A percentile compares a stretch with the other conserved stretches of the same genome.
Evolutionary conservation across 2,113 vertebrate species (phyloP).

Genomic region (Silurus meridionalis): DNA sequence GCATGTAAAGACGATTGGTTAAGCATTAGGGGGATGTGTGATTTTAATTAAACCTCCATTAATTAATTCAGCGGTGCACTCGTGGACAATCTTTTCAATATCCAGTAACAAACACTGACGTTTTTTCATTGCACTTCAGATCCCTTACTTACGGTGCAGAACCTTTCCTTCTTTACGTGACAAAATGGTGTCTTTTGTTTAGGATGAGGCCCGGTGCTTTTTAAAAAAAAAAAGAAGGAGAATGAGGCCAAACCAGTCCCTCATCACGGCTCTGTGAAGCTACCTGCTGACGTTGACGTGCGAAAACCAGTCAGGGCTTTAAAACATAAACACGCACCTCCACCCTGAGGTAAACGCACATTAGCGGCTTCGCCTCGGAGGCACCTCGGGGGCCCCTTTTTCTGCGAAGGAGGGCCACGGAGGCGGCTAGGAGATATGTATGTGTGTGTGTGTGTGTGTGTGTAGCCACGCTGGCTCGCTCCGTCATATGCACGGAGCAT

Average conservation of each 20-base stretch:
- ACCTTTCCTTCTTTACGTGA: slow-evolving; percentile 4
- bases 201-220: neutral
- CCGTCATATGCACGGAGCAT: neutral
- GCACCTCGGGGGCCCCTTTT: neutral
- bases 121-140: neutral
- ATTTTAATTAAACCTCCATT: slow-evolving; percentile 48
- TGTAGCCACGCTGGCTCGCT: neutral
- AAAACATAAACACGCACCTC: slow-evolving; percentile 38
- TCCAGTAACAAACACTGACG: neutral
- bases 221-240: neutral
- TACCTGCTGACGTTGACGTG: slow-evolving; percentile 21
- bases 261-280: slow-evolving; percentile 18
- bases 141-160: slow-evolving; percentile 19
- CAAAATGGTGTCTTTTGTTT: slow-evolving; percentile 33
- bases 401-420: neutral
- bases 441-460: neutral
- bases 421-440: neutral
- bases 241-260: slow-evolving; percentile 11
- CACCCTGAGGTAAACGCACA: slow-evolving; percentile 36
- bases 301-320: neutral
- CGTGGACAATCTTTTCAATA: neutral
- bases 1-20: slow-evolving; percentile 41
- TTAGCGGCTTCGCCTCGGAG: neutral
- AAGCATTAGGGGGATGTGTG: slow-evolving; percentile 43
- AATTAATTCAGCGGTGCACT: slow-evolving; percentile 8